Evolutionary conservation across 2,113 vertebrate genomes (phyloP).

Genomic region (Neolamprologus sp.): DNA sequence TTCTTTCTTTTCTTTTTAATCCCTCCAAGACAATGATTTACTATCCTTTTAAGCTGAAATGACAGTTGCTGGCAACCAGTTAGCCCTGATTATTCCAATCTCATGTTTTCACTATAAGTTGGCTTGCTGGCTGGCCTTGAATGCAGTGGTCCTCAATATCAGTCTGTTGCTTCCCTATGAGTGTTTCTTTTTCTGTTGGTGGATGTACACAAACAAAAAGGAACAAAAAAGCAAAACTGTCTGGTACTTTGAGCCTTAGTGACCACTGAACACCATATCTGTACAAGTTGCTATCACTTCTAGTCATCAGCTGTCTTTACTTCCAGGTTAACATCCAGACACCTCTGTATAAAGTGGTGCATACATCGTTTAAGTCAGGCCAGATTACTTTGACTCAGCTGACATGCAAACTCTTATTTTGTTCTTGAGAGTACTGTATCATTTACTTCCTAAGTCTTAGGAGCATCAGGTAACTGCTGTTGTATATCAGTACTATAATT

Average conservation of each 20-base stretch:
- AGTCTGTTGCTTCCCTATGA: background rate
- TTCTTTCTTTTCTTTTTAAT: background rate
- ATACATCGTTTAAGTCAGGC: background rate
- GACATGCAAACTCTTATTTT: background rate
- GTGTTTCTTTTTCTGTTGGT: background rate
- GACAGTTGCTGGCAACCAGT: background rate
- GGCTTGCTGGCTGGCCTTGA: background rate
- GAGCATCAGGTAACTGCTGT: background rate
- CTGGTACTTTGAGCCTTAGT: background rate
- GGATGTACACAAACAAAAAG: background rate
- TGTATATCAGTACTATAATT: background rate
- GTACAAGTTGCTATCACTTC: background rate
- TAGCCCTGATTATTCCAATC: background rate
- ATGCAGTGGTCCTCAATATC: background rate
- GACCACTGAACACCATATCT: background rate
- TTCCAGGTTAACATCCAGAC: background rate
- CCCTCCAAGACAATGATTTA: background rate
- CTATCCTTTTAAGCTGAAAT: background rate
- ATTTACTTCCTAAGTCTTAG: background rate
- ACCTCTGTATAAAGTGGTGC: background rate
- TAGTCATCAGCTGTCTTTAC: background rate
- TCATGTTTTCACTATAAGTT: background rate
- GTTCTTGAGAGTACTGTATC: background rate
- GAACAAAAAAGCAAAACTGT: background rate
- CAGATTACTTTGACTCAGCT: background rate